phyloP scores from a whole-genome alignment of 2,113 vertebrate genomes.

The Paralichthys olivaceus region DNA sequence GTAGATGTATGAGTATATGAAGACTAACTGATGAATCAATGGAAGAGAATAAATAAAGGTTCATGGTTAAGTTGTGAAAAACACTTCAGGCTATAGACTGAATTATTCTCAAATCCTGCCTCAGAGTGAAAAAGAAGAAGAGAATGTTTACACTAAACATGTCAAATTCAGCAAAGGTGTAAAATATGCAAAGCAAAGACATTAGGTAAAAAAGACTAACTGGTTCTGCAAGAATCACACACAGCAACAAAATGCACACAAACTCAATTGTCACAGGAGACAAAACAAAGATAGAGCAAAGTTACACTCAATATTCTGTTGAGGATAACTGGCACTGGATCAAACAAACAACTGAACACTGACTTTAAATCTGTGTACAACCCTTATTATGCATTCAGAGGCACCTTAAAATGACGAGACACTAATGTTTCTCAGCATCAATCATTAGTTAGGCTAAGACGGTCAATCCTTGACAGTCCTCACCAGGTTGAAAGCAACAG shows the following conservation, averaged over 20 bases:
- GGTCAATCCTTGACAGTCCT: not conserved
- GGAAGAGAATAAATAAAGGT: not conserved
- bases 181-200: not conserved
- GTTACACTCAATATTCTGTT: not conserved
- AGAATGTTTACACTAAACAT: not conserved
- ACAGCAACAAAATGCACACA: not conserved
- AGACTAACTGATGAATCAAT: too few species aligned
- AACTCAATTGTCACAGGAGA: not conserved
- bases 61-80: too few species aligned
- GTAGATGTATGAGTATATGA: not conserved
- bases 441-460: not conserved
- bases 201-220: not conserved
- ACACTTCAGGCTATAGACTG: not conserved
- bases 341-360: not conserved
- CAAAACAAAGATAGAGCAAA: not conserved
- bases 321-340: not conserved
- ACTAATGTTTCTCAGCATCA: constrained; percentile 7
- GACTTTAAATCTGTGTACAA: not conserved
- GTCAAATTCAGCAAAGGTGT: not conserved
- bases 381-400: not conserved
- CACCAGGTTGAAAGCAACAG: not conserved
- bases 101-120: not conserved
- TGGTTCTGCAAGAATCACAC: not conserved
- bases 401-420: not conserved
- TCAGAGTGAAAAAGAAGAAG: not conserved